Percentiles rank a stretch among this genome's conserved stretches.
These are phyloP conservation scores for Channa striata DNA, from an alignment of 2,797 vertebrate genomes.

Conservation along the genomic window DNA sequence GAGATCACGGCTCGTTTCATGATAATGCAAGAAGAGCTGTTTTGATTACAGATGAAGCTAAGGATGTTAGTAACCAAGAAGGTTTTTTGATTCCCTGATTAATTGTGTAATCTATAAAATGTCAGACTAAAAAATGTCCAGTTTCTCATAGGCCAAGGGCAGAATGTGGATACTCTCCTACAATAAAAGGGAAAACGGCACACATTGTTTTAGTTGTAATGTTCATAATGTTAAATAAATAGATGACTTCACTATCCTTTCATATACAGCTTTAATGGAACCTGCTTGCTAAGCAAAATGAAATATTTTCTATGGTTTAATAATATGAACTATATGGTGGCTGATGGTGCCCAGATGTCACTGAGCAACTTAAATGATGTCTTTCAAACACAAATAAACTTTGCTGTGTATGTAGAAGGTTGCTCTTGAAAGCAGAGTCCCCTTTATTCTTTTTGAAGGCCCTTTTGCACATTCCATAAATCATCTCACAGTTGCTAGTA, in stretches of 20 bases:
- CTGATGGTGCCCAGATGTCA: neutral
- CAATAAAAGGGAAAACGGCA: no score
- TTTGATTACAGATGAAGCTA: neutral
- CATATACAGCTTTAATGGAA: neutral
- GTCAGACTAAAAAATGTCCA: no score
- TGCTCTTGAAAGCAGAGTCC: no score
- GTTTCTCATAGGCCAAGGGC: no score
- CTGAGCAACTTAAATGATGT: neutral
- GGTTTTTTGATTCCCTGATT: neutral
- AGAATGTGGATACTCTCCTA: no score
- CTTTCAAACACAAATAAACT: neutral
- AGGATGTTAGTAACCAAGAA: neutral
- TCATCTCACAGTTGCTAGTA: conserved; percentile 27
- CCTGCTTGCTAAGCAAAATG: no score
- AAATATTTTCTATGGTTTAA: no score
- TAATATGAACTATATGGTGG: neutral
- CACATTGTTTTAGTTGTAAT: no score
- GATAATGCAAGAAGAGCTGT: neutral
- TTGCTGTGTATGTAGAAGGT: neutral
- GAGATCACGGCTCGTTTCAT: neutral
- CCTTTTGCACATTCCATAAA: conserved; percentile 11
- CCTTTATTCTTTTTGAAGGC: neutral
- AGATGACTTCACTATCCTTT: neutral
- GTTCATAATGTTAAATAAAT: neutral
- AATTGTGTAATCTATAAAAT: neutral